Percentiles rank a stretch among this genome's conserved stretches.
Evolutionary conservation across 2,113 vertebrate genomes (phyloP).

Genomic region (Dicaeum eximium): DNA sequence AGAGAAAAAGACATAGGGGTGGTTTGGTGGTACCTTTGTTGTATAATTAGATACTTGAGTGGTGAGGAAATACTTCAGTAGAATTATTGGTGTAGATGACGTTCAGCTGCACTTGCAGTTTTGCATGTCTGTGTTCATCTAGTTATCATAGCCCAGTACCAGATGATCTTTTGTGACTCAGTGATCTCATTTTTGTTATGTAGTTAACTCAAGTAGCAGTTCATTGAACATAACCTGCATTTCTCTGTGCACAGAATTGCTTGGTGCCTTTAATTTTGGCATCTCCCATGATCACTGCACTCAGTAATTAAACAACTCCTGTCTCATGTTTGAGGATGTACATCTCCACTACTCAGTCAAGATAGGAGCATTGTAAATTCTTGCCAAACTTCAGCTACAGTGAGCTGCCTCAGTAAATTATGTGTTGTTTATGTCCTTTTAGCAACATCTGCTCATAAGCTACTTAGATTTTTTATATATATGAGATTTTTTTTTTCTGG

Average conservation of each 20-base stretch:
- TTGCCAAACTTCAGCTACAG: background rate
- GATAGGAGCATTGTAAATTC: background rate
- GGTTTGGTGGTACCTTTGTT: background rate
- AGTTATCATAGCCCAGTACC: background rate
- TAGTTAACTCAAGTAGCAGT: background rate
- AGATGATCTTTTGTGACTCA: background rate
- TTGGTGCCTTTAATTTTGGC: background rate
- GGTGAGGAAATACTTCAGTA: background rate
- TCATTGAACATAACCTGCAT: background rate
- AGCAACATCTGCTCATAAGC: background rate
- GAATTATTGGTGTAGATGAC: background rate
- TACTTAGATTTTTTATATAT: background rate
- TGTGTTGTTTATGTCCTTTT: background rate
- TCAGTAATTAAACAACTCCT: background rate
- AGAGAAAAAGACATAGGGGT: background rate
- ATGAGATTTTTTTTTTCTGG: background rate
- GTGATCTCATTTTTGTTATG: background rate
- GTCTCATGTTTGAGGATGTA: background rate
- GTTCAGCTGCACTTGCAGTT: background rate
- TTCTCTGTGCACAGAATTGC: background rate
- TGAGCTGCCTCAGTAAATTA: background rate
- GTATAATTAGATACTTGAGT: background rate
- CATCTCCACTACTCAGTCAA: background rate
- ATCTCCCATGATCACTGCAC: background rate
- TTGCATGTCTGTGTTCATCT: background rate